These are phyloP conservation scores for Rhinichthys klamathensis DNA, from an alignment of 2,113 vertebrate genomes.

Conservation along the genomic window DNA sequence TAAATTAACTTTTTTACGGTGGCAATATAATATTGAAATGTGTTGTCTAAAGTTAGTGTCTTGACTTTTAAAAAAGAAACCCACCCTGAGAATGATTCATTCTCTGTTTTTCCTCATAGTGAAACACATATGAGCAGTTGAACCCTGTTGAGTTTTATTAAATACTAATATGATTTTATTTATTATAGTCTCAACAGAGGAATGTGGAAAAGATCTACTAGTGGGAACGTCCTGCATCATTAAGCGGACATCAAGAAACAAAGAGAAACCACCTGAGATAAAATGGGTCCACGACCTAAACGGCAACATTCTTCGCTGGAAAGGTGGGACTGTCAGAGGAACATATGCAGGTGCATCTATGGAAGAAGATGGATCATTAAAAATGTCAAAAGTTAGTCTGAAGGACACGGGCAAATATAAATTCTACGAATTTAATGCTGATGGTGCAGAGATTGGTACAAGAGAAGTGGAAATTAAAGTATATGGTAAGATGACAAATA, in stretches of 20 bases:
- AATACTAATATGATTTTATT: neutral
- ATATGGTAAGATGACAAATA: slow-evolving; percentile 41
- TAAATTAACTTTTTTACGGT: neutral
- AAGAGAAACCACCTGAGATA: fast-evolving
- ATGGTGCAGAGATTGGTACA: fast-evolving
- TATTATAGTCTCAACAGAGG: neutral
- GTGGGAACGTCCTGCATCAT: neutral
- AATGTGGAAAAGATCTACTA: fast-evolving
- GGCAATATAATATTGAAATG: too few relatives aligned
- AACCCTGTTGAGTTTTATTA: neutral
- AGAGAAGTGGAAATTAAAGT: neutral
- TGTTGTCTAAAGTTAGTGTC: neutral
- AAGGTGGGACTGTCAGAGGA: fast-evolving
- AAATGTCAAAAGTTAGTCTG: fast-evolving
- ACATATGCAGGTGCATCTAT: neutral
- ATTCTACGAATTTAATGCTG: fast-evolving
- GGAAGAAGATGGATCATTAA: neutral
- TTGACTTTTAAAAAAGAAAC: neutral
- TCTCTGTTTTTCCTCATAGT: neutral
- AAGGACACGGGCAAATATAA: neutral
- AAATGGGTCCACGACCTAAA: neutral
- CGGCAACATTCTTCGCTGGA: fast-evolving
- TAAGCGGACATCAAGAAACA: neutral
- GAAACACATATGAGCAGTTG: neutral
- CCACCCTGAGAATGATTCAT: neutral